Percentiles rank a stretch among this genome's conserved stretches.
Conservation (phyloP, 2,797 vertebrate species). For the Sebastiscus tertius region DNA sequence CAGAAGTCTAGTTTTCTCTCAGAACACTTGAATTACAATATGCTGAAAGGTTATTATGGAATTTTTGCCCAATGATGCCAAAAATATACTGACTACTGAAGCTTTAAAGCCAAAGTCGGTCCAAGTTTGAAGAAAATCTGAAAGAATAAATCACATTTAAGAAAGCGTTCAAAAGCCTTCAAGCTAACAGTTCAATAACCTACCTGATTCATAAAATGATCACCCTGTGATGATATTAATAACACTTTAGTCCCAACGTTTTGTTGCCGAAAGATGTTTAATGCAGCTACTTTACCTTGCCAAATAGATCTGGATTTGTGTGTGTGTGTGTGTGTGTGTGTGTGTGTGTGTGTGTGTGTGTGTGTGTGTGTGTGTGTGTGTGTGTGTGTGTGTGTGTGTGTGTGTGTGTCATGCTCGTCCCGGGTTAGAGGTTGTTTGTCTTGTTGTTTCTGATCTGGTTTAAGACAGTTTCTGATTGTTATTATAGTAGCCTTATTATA, state of each 20-base stretch:
- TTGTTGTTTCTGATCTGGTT: slow-evolving; percentile 4
- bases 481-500: slow-evolving; percentile 6
- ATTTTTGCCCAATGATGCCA: no score
- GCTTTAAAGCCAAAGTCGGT: slow-evolving; percentile 26
- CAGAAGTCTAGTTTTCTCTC: no score
- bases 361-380: neutral
- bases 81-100: no score
- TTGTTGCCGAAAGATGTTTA: neutral
- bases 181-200: slow-evolving; percentile 8
- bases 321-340: neutral
- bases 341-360: neutral
- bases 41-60: no score
- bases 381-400: neutral
- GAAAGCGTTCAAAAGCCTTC: slow-evolving; percentile 8
- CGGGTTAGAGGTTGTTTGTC: neutral
- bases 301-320: neutral
- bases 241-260: neutral
- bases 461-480: slow-evolving; percentile 3
- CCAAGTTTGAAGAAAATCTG: slow-evolving; percentile 34
- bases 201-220: slow-evolving; percentile 18
- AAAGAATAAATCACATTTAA: slow-evolving; percentile 28
- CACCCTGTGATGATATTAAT: neutral
- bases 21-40: no score
- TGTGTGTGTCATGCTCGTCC: neutral
- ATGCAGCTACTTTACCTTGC: neutral